phyloP scores from a whole-genome alignment of 2,888 invertebrate species.

The Watsonalla cultraria region DNA sequence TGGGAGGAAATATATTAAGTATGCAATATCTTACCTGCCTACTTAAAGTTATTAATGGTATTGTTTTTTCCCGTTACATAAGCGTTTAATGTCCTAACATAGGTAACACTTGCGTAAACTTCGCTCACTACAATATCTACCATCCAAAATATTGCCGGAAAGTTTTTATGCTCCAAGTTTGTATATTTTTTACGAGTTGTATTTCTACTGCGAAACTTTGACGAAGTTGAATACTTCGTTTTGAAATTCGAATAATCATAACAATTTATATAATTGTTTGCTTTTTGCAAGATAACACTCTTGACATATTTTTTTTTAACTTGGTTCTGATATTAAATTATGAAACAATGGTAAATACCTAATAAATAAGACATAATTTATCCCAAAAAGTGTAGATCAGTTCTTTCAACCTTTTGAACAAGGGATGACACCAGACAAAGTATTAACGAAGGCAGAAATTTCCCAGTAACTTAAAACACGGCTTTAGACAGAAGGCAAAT shows the following conservation, averaged over 20 bases:
- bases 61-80: conserved; percentile 14
- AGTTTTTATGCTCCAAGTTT: conserved; percentile 28
- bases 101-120: conserved; percentile 7
- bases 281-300: too few relatives aligned
- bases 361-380: too few relatives aligned
- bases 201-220: conserved; percentile 14
- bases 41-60: conserved; percentile 17
- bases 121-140: conserved; percentile 16
- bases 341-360: too few relatives aligned
- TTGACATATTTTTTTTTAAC: too few relatives aligned
- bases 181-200: conserved; percentile 25
- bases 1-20: conserved; percentile 1
- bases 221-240: conserved; percentile 11
- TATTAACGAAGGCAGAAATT: too few relatives aligned
- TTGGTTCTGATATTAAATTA: too few relatives aligned
- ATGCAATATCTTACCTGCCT: conserved; percentile 10
- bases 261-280: too few relatives aligned
- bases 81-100: background rate
- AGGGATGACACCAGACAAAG: too few relatives aligned
- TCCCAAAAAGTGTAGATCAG: too few relatives aligned
- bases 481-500: too few relatives aligned
- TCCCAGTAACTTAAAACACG: too few relatives aligned
- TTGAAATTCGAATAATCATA: background rate
- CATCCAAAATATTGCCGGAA: conserved; percentile 22
- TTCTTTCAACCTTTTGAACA: too few relatives aligned